Evolutionary conservation across 2,113 vertebrate species (phyloP).

Genomic region (Mesembrinibis cayennensis): DNA sequence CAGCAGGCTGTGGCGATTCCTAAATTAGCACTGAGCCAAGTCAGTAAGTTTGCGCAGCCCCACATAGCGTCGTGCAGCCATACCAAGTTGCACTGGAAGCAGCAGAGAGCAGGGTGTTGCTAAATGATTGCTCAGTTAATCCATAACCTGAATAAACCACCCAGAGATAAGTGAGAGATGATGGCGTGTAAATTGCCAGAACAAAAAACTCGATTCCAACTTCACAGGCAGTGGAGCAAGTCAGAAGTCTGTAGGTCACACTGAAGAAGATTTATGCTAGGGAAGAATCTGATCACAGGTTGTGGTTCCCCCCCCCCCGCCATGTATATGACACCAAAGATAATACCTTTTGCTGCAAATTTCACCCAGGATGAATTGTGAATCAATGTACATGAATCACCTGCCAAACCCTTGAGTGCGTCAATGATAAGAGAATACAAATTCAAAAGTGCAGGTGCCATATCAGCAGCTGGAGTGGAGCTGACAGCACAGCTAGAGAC

Average conservation of each 20-base stretch:
- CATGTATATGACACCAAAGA: accelerated
- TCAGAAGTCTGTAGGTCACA: neutral
- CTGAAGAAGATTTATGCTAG: neutral
- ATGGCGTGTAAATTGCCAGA: neutral
- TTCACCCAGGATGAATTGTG: neutral
- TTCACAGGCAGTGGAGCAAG: neutral
- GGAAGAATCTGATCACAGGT: neutral
- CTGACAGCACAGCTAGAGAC: neutral
- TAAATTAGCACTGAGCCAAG: neutral
- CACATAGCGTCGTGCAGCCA: neutral
- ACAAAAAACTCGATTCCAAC: neutral
- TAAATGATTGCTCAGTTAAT: neutral
- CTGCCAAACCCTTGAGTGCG: neutral
- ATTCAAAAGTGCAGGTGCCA: neutral
- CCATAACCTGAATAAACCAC: neutral
- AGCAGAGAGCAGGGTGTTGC: neutral
- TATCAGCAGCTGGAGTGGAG: neutral
- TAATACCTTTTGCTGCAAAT: neutral
- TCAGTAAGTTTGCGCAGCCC: neutral
- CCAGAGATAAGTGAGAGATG: neutral
- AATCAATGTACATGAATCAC: neutral
- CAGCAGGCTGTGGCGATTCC: neutral
- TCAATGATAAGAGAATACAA: neutral
- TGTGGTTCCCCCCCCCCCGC: neutral
- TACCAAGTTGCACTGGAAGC: neutral